Evolutionary conservation across 2,113 vertebrate species (phyloP), one percentile per base, ranked within the genome.

Genomic region (Cygnus atratus): DNA sequence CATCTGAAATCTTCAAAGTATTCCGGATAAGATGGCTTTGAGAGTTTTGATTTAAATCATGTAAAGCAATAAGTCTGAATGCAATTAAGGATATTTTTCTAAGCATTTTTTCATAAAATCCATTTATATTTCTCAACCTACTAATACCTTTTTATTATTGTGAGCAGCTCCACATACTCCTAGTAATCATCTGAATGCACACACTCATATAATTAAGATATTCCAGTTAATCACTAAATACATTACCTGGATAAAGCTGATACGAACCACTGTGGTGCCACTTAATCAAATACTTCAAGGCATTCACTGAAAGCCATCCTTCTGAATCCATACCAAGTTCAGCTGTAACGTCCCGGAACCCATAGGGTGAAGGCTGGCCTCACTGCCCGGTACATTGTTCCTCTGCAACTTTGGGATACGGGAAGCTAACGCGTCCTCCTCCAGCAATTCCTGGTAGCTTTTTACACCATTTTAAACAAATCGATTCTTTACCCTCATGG

Each of bases 181-280:
- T 71, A 48, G 22, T 39, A 93, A 78, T 57, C 68, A 84, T 4
- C 10, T 0, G 67, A 92, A 93, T n/a, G 3, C 6, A 15, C 5
- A 71, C 65, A 68, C 50, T 70, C 59, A 52, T 6, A 77, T 29
- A 89, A 62, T 37, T 61, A 88, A 93, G 62, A 84, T 74, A 82
- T 70, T 91, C 58, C 50, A 84, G 50, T 65, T 63, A 73, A 87
- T 85, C 48, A 37, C 35, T 58, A 66, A 91, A 90, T 75, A 94
- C 83, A 31, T 98, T 98, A 99, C 99, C 99, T 99, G 98, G 99
- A 94, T 98, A 98, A 39, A 99, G 99, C 98, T 98, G 99, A 62
- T 99, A 99, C 91, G 98, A 99, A 96, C 99, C 99, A 84, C 98
- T 98, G 98, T 99, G 98, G 91, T 99, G 99, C 99, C 99, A 99